Percentiles rank a stretch among this genome's conserved stretches.
phyloP scores from a whole-genome alignment of 1,140 invertebrate genomes.

The Aphelenchoides fujianensis region DNA sequence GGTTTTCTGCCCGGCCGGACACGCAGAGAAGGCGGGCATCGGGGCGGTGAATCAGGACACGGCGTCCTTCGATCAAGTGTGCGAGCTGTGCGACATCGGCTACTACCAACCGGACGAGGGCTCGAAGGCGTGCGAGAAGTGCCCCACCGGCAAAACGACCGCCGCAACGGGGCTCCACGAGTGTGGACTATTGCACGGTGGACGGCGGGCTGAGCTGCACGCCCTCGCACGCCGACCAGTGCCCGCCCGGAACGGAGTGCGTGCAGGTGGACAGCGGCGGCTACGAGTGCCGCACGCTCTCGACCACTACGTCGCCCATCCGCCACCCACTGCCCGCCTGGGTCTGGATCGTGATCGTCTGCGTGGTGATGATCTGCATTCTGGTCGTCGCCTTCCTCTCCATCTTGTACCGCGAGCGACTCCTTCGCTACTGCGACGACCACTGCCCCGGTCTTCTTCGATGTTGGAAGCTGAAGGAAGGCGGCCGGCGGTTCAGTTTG shows the following conservation, averaged over 20 bases:
- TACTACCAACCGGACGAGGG: not conserved
- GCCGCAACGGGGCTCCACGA: not conserved
- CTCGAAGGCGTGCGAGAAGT: not conserved
- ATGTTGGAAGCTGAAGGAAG: conserved; percentile 13
- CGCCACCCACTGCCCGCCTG: not conserved
- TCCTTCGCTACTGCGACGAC: not conserved
- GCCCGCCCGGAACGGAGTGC: not conserved
- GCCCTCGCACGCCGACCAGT: not conserved
- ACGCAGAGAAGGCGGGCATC: not conserved
- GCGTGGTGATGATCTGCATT: not conserved
- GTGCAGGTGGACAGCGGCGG: not conserved
- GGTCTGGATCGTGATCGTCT: not conserved
- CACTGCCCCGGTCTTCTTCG: not conserved
- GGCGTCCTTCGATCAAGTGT: not conserved
- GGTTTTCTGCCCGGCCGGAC: conserved; percentile 3
- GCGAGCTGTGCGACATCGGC: not conserved
- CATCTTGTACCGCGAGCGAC: not conserved
- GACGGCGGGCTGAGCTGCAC: not conserved
- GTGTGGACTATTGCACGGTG: not conserved
- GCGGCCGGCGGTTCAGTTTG: conserved; percentile 12
- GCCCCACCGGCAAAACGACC: not conserved
- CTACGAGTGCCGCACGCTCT: not conserved
- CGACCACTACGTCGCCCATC: not conserved
- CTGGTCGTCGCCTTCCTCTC: not conserved
- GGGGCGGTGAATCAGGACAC: not conserved